Base-by-base conservation (phyloP, 2,797 vertebrate genomes). In the Chaunax sp. region DNA sequence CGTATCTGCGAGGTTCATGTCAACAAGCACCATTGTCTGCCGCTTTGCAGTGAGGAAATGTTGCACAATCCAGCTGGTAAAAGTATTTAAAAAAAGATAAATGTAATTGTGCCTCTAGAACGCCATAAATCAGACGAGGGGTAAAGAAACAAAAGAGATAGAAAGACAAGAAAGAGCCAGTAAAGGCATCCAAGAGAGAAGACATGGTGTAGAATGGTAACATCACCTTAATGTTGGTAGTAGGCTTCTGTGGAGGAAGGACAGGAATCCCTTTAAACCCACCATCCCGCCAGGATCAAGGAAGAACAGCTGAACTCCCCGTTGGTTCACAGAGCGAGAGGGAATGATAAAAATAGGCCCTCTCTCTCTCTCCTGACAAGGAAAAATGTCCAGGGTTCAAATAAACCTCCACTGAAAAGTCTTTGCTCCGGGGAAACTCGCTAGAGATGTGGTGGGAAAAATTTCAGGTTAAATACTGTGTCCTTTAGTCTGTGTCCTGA, bases 341-440 rank as follows among this genome's bases (percentile, higher is more conserved):
- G 60, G 41, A 68, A 80, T 54, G 73, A 78, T 88, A 85, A 83
- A 90, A 87, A 86, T 81, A 83, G 80, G 40, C 65, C 44, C 23
- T 28, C 38, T 77, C 23, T 28, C 38, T 77, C 68, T 83, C 69
- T 72, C 82, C 80, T 86, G 78, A 88, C 77, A 81, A 60, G 68
- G 73, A 88, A 87, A 80, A 84, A 85, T 79, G 79, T 84, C 80
- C 72, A 46, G 71, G 74, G 81, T 87, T 88, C 75, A 82, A 68
- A 81, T 72, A 61, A 84, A 75, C 18, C 69, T 80, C 55, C 18
- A 9, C 57, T 72, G 72, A 80, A 69, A 74, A 78, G 64, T 41
- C 40, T 61, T 73, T 72, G 61, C 77, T 82, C 15, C 26, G 12
- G 67, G 78, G 75, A 0, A 44, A 18, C 71, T 43, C 64, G 50